phyloP scores from a whole-genome alignment of 2,113 vertebrate genomes.

The Peromyscus polionotus region DNA sequence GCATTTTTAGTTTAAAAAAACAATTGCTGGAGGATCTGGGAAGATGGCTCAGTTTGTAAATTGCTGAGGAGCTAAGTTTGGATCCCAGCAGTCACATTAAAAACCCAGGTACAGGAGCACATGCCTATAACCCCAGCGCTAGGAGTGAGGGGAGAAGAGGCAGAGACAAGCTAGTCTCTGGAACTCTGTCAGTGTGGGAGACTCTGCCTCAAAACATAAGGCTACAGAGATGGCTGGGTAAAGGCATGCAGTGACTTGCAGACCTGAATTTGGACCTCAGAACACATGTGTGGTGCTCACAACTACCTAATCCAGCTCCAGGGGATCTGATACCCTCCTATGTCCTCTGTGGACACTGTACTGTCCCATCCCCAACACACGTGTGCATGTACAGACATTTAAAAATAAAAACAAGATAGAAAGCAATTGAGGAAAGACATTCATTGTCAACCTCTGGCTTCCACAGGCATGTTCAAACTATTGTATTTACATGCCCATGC shows the following conservation, averaged over 20 bases:
- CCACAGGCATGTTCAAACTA: not conserved
- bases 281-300: not conserved
- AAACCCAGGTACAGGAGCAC: not conserved
- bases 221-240: not conserved
- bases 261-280: not conserved
- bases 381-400: not conserved
- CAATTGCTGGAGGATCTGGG: not conserved
- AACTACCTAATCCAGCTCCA: not conserved
- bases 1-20: not conserved
- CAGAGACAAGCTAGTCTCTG: not conserved
- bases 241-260: accelerated
- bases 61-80: not conserved
- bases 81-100: not conserved
- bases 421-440: not conserved
- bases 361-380: not conserved
- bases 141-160: not conserved
- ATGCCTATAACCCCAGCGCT: too few species aligned
- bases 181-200: too few species aligned
- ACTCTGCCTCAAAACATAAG: not conserved
- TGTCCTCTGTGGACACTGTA: too few species aligned
- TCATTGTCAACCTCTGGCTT: too few species aligned
- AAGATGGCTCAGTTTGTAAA: not conserved
- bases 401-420: not conserved
- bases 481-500: too few species aligned
- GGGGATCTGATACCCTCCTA: not conserved